These are phyloP conservation scores for Tadarida brasiliensis DNA, from an alignment of 2,797 vertebrate species.

Conservation along the genomic window DNA sequence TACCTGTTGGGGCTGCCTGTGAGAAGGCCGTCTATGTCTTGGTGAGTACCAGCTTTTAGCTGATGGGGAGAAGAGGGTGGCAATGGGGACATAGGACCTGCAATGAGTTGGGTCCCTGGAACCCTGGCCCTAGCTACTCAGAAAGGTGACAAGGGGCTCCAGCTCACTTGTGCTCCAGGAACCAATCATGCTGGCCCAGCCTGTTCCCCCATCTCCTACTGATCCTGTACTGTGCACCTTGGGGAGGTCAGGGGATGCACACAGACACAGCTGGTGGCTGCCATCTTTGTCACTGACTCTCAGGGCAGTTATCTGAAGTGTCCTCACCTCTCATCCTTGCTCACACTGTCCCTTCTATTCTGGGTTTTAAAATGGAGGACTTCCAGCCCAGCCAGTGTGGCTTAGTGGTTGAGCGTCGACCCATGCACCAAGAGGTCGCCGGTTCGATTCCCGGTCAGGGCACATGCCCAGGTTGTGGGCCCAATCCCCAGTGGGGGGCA, in stretches of 20 bases:
- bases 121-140: background rate
- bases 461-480: background rate
- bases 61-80: background rate
- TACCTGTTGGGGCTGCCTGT: conserved; percentile 93
- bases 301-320: background rate
- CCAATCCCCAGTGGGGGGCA: background rate
- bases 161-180: background rate
- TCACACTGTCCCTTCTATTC: background rate
- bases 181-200: background rate
- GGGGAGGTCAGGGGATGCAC: background rate
- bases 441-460: background rate
- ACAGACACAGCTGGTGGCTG: background rate
- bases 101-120: background rate
- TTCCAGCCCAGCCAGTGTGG: background rate
- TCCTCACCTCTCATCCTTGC: background rate
- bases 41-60: conserved; percentile 89
- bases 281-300: background rate
- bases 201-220: background rate
- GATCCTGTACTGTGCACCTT: background rate
- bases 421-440: background rate
- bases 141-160: background rate
- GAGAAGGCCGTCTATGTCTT: conserved; percentile 98
- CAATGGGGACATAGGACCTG: fast-evolving
- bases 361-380: background rate
- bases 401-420: background rate